phyloP scores from a whole-genome alignment of 2,797 vertebrate species.

The Siniperca obscura region DNA sequence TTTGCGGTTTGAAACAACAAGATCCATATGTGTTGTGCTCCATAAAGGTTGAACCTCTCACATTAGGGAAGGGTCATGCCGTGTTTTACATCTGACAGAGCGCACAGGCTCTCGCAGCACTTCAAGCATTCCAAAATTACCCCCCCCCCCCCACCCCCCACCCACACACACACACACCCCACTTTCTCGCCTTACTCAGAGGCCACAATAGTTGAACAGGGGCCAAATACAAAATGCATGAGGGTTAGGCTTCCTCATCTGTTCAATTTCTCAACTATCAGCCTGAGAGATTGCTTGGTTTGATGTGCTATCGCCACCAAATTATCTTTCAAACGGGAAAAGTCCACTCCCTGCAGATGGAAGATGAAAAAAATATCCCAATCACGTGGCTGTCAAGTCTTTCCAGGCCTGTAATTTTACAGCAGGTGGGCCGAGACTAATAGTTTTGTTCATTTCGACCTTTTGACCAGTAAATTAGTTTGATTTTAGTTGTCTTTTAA shows the following conservation, averaged over 20 bases:
- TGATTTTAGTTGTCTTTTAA: constrained; percentile 84
- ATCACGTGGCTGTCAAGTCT: constrained; percentile 70
- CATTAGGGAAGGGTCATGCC: constrained; percentile 74
- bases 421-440: constrained; percentile 77
- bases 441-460: constrained; percentile 81
- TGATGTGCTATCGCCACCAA: constrained; percentile 83
- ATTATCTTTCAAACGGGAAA: constrained; percentile 85
- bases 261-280: constrained; percentile 89
- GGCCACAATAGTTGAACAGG: constrained; percentile 71
- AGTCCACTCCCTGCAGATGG: constrained; percentile 73
- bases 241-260: constrained; percentile 84
- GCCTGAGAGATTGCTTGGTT: constrained; percentile 83
- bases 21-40: constrained; percentile 79
- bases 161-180: constrained; percentile 2
- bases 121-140: constrained; percentile 71
- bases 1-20: constrained; percentile 77
- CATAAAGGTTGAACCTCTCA: constrained; percentile 72
- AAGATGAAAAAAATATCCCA: constrained; percentile 65
- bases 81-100: constrained; percentile 81
- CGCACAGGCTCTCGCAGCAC: constrained; percentile 69
- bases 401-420: constrained; percentile 71
- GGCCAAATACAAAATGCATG: constrained; percentile 86
- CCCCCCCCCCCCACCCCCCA: no score
- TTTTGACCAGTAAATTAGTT: constrained; percentile 86
- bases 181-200: constrained; percentile 49